phyloP scores from a whole-genome alignment of 2,888 invertebrate genomes.

The Orthonevra nobilis region DNA sequence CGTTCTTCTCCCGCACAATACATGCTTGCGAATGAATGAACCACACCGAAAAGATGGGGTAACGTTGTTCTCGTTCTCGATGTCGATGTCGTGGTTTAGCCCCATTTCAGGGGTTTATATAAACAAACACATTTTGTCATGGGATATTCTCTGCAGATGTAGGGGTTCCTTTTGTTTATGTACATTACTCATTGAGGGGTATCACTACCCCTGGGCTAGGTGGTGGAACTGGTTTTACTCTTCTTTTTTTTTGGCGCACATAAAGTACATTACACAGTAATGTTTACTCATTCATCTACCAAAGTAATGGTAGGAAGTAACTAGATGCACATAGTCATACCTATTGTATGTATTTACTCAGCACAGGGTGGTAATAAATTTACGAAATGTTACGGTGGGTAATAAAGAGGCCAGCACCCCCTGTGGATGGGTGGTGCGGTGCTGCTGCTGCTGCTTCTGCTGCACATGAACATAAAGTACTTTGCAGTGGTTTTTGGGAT shows the following conservation, averaged over 20 bases:
- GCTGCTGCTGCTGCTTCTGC: too few species aligned
- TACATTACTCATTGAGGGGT: conserved; percentile 18
- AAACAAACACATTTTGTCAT: conserved; percentile 16
- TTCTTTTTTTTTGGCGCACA: conserved; percentile 24
- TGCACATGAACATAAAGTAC: conserved; percentile 57
- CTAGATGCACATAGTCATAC: conserved; percentile 3
- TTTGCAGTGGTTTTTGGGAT: conserved; percentile 59
- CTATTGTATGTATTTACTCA: neutral
- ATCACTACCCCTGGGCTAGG: conserved; percentile 19
- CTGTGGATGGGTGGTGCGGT: conserved; percentile 21
- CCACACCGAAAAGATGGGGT: conserved; percentile 20
- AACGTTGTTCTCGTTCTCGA: too few species aligned
- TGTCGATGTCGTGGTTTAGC: too few species aligned
- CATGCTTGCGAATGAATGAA: conserved; percentile 58
- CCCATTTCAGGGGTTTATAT: conserved; percentile 28
- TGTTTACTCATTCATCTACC: conserved; percentile 41
- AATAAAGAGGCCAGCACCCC: conserved; percentile 55
- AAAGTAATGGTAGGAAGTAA: conserved; percentile 54
- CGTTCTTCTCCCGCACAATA: conserved; percentile 41
- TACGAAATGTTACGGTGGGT: conserved; percentile 28
- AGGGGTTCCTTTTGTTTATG: conserved; percentile 13
- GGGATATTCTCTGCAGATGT: conserved; percentile 38
- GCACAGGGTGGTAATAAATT: conserved; percentile 48
- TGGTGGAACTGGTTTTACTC: neutral
- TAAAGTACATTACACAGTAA: conserved; percentile 48